Base-by-base conservation (phyloP, 37 sponge, comb jelly and placozoan genomes). In the Trichoplax adhaerens region DNA sequence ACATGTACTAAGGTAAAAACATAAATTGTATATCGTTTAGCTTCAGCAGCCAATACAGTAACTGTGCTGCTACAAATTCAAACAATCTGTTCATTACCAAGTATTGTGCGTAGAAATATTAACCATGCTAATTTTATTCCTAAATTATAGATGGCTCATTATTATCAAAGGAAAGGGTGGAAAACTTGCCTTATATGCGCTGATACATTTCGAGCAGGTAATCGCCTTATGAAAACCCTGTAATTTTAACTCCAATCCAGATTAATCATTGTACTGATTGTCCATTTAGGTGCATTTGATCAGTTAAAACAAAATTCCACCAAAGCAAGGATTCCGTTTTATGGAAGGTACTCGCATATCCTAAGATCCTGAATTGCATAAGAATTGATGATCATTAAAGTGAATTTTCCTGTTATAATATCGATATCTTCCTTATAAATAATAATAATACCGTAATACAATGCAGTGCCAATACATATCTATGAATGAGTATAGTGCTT, bases 281-380 rank as follows among this genome's bases (percentile, higher is more conserved):
- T 29, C 29, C 29, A 29, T 29, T 66, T 10, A 72, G 70, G 72
- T 52, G 97, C 97, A 6, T 95, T 90, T 72, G 97, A 95, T 71
- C 97, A 95, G 72, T 81, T 95, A 55, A 90, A 87, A 64, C 91
- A 95, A 74, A 95, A 95, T 73, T 86, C 88, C 54, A 90, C 85
- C 47, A 95, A 95, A 67, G 97, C 97, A 3, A 68, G 91, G 5
- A 90, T 95, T 56, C 96, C 97, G 0, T 91, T 90, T 68, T 91
- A 86, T 77, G 92, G 92, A 2, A 83, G 92, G 80, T 87, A 58
- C 50, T 29, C 29, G 29, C 29, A 29, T 29, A 29, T 29, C 29
- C 29, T 29, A 29, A 29, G 29, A 29, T 29, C 29, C 29, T 29
- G 29, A 29, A 29, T 29, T 29, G 29, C 29, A 29, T 29, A 29